Conservation (phyloP, 2,888 invertebrate genomes). For the Campoplex capitator region DNA sequence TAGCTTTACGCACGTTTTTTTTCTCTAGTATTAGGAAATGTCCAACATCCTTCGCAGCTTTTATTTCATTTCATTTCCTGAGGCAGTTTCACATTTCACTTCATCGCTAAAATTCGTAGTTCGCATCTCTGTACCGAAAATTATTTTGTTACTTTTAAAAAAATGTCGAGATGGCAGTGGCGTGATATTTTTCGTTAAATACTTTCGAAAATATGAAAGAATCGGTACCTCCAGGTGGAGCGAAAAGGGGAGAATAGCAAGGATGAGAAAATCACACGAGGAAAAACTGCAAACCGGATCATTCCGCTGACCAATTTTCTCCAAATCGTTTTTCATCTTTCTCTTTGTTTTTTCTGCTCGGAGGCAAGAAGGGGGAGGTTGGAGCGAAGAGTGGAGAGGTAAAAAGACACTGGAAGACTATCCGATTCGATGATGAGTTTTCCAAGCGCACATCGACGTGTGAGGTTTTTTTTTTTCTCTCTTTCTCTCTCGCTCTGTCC, state of each 20-base stretch:
- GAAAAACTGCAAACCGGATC: conserved; percentile 15
- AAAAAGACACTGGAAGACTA: conserved; percentile 15
- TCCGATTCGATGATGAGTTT: conserved; percentile 63
- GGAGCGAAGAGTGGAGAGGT: neutral
- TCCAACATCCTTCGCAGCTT: neutral
- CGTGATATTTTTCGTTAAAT: neutral
- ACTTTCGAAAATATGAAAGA: neutral
- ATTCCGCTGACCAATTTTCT: conserved; percentile 45
- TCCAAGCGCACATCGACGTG: conserved; percentile 43
- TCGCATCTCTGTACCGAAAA: neutral
- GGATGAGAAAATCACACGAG: conserved; percentile 31
- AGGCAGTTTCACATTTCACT: neutral
- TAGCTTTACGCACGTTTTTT: neutral
- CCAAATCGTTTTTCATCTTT: conserved; percentile 49
- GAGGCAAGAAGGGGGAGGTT: neutral
- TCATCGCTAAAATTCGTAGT: neutral
- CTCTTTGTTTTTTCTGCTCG: conserved; percentile 33
- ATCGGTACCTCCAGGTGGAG: neutral
- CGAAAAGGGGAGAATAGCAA: neutral
- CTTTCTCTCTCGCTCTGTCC: neutral
- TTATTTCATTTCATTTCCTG: neutral
- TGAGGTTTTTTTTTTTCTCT: conserved; percentile 2
- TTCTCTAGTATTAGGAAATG: neutral
- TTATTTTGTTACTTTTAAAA: neutral
- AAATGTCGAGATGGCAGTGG: neutral